Base-by-base conservation (phyloP, 2,113 vertebrate species). In the Cyanoramphus novaezelandiae region DNA sequence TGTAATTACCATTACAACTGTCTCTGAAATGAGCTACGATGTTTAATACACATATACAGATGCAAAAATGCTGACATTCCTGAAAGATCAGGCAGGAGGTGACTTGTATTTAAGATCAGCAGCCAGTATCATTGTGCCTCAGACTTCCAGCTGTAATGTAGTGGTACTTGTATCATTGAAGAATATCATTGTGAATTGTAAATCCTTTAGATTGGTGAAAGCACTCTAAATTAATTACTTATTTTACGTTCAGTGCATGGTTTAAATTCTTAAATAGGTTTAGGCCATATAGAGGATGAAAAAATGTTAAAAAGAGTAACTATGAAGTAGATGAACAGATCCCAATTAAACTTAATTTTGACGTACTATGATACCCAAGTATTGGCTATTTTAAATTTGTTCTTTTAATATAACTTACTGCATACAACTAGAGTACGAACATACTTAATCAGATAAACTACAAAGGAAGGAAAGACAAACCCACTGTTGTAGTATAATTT, bases 21-120 rank as follows among this genome's bases (percentile, higher is more conserved):
- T n/a, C 33, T 69, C 23, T 14, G 52, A 60, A 21, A 52, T 25
- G 25, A 80, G 19, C 1, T 10, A 5, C 0, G 1, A 3, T 17
- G 29, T 50, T 47, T 43, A n/a, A 63, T 43, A 55, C 39, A 35
- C 7, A 37, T 2, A 8, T 0, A 46, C 29, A 44, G 46, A n/a
- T 46, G 21, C 13, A 13, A 64, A 85, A 77, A 53, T 11, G 15
- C 39, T 75, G 69, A 11, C 14, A 43, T 25, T 17, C 23, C 69
- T 62, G 52, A 53, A 46, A 75, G 79, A 41, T 10, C 35, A 2
- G 11, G 20, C 21, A 24, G 0, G 2, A 89, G 37, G 57, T 52
- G 47, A 35, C 35, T 49, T 46, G 9, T 37, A 6, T 55, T 81
- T 21, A 33, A 59, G 43, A 25, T 12, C 33, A 68, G 1, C 31